Evolutionary conservation across 2,113 vertebrate species (phyloP).

Genomic region (Muscicapa adusta): DNA sequence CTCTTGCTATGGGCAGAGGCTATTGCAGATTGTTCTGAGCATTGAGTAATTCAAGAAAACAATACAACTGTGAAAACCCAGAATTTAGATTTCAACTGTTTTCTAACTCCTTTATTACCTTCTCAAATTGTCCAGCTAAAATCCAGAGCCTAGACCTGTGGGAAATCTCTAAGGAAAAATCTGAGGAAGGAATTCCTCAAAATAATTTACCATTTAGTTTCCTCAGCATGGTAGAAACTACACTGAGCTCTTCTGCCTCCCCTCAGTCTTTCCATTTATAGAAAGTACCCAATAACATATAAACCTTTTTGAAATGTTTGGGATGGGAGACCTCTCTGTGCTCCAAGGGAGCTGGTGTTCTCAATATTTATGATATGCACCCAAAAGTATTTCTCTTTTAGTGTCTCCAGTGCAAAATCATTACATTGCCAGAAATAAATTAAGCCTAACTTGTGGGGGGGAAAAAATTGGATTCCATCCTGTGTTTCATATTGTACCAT

Average conservation of each 20-base stretch:
- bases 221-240: not conserved
- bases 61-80: not conserved
- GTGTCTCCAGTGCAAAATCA: not conserved
- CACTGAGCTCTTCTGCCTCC: not conserved
- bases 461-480: not conserved
- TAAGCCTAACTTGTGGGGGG: not conserved
- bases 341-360: not conserved
- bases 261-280: not conserved
- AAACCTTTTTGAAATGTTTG: not conserved
- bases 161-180: not conserved
- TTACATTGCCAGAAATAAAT: conserved; percentile 3
- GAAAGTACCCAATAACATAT: not conserved
- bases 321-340: not conserved
- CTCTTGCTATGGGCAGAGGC: not conserved
- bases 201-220: not conserved
- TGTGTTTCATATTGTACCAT: conserved; percentile 4
- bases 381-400: not conserved
- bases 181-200: not conserved
- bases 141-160: not conserved
- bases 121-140: not conserved
- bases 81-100: not conserved
- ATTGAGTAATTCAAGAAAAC: not conserved
- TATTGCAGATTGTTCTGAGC: not conserved
- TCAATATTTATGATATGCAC: not conserved
- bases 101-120: not conserved